A percentile compares a stretch with the other conserved stretches of the same genome.
These are phyloP conservation scores for Agraylea sexmaculata DNA, from an alignment of 1,140 invertebrate species.

Conservation along the genomic window DNA sequence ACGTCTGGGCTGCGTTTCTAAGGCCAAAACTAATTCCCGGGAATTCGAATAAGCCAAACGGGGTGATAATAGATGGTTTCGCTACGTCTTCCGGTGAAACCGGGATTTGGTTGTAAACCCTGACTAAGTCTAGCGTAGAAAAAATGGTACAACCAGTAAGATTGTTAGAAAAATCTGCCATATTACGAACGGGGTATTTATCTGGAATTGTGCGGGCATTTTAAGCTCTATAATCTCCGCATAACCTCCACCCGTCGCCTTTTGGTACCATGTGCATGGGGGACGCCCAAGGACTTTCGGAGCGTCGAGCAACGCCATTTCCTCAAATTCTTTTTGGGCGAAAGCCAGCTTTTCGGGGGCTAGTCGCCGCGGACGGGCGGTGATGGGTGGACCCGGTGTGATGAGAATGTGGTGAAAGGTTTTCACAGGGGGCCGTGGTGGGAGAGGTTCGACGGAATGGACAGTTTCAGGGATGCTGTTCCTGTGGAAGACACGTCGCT, in stretches of 20 bases:
- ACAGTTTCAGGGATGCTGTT: too few species aligned
- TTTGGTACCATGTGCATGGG: slow-evolving; percentile 35
- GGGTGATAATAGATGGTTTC: slow-evolving; percentile 31
- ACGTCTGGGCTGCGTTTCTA: slow-evolving; percentile 34
- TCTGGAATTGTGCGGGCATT: slow-evolving; percentile 32
- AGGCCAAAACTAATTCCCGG: slow-evolving; percentile 32
- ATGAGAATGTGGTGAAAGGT: neutral
- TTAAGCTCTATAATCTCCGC: slow-evolving; percentile 36
- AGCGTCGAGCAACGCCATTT: slow-evolving; percentile 25
- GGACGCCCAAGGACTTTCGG: slow-evolving; percentile 29
- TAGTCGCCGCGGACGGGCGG: slow-evolving; percentile 25
- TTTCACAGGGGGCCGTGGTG: too few species aligned
- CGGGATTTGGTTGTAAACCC: slow-evolving; percentile 35
- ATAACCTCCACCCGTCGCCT: slow-evolving; percentile 28
- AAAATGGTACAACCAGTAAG: slow-evolving; percentile 26
- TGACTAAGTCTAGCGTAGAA: slow-evolving; percentile 29
- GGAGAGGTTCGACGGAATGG: too few species aligned
- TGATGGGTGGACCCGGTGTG: slow-evolving; percentile 28
- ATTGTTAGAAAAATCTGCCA: slow-evolving; percentile 25
- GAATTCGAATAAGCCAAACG: slow-evolving; percentile 31
- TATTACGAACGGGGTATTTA: slow-evolving; percentile 28
- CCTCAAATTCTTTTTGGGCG: slow-evolving; percentile 24
- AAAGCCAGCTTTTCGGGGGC: slow-evolving; percentile 23
- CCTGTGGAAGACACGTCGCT: too few species aligned
- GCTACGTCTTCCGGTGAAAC: slow-evolving; percentile 23